A percentile compares a stretch with the other conserved stretches of the same genome.
phyloP scores from a whole-genome alignment of 2,888 invertebrate genomes.

The Eremobia ochroleuca region DNA sequence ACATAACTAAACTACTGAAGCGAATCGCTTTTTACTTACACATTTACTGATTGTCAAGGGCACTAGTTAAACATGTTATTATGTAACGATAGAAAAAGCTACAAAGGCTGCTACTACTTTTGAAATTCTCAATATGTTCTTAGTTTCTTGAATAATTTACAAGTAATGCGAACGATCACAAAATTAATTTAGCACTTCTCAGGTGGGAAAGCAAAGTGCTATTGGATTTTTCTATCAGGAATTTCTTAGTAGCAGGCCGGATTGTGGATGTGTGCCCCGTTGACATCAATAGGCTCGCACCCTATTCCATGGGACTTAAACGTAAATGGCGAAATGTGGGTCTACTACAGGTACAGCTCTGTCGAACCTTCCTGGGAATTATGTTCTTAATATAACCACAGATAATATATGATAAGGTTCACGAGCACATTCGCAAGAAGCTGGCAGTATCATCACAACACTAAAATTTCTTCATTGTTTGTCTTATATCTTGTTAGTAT shows the following conservation, averaged over 20 bases:
- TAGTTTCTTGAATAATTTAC: not conserved
- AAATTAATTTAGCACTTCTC: not conserved
- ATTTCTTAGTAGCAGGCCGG: not conserved
- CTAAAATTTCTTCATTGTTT: no score
- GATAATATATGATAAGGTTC: no score
- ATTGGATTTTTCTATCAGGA: no score
- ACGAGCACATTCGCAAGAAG: no score
- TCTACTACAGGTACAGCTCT: not conserved
- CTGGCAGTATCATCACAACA: no score
- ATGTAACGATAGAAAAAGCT: not conserved
- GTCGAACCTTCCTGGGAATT: not conserved
- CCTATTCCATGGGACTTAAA: no score
- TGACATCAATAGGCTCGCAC: not conserved
- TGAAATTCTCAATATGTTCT: not conserved
- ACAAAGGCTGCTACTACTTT: not conserved
- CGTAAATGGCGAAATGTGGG: no score
- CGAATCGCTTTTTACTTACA: slow-evolving; percentile 25
- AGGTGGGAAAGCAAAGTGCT: not conserved
- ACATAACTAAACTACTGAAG: slow-evolving; percentile 21
- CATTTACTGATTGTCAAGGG: slow-evolving; percentile 30
- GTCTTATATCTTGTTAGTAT: no score
- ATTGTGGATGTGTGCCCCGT: not conserved
- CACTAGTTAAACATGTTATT: not conserved
- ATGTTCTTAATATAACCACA: not conserved
- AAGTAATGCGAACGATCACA: not conserved